Base-by-base conservation (phyloP, 2,888 invertebrate species). In the Ganaspis brasiliensis region DNA sequence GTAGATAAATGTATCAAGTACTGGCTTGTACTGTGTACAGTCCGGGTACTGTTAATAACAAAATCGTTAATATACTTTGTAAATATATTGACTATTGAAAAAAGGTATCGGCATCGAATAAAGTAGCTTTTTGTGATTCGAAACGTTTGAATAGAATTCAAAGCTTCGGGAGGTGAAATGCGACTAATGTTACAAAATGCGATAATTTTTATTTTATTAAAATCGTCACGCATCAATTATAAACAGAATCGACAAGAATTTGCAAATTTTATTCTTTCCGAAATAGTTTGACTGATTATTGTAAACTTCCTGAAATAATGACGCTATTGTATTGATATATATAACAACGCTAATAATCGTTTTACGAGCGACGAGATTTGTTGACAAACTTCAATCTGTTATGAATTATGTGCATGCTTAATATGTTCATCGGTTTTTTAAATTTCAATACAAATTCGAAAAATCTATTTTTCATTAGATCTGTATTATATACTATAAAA, bases 51-150 rank as follows among this genome's bases (percentile, higher is more conserved):
- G 40, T 67, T 21, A 45, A 67, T 45, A 67, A 67, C 45, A 67
- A 67, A 67, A 67, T 45, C 67, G 45, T 67, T 40, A 67, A 2
- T 45, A 45, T 40, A 45, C 21, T 24, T 67, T 67, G 67, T 67
- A 67, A 67, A 67, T 67, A 67, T 63, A 63, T 26, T 57, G n/a
- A 45, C 37, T 63, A 10, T 31, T 37, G 10, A 37, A 63, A 19
- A 63, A n/a, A n/a, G n/a, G 37, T 63, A 4, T 37, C 40, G 24
- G 14, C 40, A 35, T 26, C 24, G 35, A 35, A 61, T 45, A 45
- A n/a, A n/a, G 6, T 63, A 8, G 21, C 21, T 8, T 40, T 40
- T 45, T n/a, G 24, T 26, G 6, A 57, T 57, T 21, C 21, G 14
- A 40, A n/a, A 8, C 19, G n/a, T 52, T 52, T 19, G 52, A 52